A percentile compares a stretch with the other conserved stretches of the same genome.
Evolutionary conservation across 2,113 vertebrate genomes (phyloP).

Genomic region (Indicator maculatus): DNA sequence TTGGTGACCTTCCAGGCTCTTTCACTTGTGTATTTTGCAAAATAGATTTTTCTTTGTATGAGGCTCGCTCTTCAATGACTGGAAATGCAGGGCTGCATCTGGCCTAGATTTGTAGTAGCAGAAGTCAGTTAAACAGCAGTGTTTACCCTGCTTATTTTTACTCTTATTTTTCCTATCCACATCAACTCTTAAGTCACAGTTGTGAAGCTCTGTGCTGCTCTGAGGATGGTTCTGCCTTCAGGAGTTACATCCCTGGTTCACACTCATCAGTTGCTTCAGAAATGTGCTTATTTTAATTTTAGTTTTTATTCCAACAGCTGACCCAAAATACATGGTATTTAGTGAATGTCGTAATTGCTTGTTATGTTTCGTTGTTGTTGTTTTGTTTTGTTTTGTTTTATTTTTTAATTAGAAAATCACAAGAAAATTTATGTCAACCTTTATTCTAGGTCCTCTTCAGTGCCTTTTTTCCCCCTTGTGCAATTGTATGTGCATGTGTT

Average conservation of each 20-base stretch:
- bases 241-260: not conserved
- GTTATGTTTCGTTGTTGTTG: no score
- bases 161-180: not conserved
- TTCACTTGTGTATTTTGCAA: slow-evolving; percentile 49
- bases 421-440: not conserved
- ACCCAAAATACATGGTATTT: not conserved
- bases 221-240: fast-evolving
- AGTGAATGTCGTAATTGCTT: not conserved
- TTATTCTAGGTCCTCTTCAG: not conserved
- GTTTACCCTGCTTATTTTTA: not conserved
- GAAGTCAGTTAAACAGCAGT: slow-evolving; percentile 30
- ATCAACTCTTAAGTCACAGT: not conserved
- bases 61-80: slow-evolving; percentile 47
- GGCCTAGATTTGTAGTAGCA: slow-evolving; percentile 48
- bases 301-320: not conserved
- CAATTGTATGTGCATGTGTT: not conserved
- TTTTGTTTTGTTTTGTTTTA: no score
- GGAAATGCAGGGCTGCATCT: slow-evolving; percentile 61
- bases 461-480: not conserved
- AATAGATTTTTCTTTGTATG: slow-evolving; percentile 58
- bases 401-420: not conserved
- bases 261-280: not conserved
- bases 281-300: not conserved
- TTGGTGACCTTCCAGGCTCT: slow-evolving; percentile 69
- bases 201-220: not conserved